These are phyloP conservation scores for Diuraphis noxia DNA, from an alignment of 1,140 invertebrate species.

Conservation along the genomic window DNA sequence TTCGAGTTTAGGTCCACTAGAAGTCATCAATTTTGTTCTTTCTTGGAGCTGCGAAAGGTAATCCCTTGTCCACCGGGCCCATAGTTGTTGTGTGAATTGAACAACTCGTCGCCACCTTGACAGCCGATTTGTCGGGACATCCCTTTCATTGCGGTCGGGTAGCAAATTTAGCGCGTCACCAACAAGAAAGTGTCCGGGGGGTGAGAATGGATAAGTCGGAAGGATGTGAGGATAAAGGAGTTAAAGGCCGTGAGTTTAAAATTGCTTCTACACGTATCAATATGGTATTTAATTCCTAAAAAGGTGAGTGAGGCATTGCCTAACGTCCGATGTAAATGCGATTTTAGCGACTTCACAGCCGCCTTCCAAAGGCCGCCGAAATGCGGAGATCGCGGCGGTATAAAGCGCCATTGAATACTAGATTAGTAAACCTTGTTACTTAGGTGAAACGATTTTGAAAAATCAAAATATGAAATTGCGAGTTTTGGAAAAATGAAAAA, in stretches of 20 bases:
- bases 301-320: conserved; percentile 56
- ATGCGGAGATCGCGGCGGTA: neutral
- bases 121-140: neutral
- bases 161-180: neutral
- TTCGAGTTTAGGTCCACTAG: too few relatives aligned
- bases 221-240: neutral
- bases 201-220: neutral
- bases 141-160: neutral
- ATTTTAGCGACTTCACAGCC: neutral
- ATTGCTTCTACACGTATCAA: conserved; percentile 57
- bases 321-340: neutral
- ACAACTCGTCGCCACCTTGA: neutral
- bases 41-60: too few relatives aligned
- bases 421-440: too few relatives aligned
- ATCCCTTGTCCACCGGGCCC: neutral
- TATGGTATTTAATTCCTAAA: conserved; percentile 58
- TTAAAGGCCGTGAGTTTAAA: neutral
- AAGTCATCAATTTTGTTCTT: too few relatives aligned
- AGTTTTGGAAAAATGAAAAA: too few relatives aligned
- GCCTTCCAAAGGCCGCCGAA: too few relatives aligned
- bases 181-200: neutral
- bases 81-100: neutral
- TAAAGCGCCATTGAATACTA: conserved; percentile 16
- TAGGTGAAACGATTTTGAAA: too few relatives aligned
- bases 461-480: too few relatives aligned